phyloP scores from a whole-genome alignment of 2,113 vertebrate genomes.

The Sciurus niger region DNA sequence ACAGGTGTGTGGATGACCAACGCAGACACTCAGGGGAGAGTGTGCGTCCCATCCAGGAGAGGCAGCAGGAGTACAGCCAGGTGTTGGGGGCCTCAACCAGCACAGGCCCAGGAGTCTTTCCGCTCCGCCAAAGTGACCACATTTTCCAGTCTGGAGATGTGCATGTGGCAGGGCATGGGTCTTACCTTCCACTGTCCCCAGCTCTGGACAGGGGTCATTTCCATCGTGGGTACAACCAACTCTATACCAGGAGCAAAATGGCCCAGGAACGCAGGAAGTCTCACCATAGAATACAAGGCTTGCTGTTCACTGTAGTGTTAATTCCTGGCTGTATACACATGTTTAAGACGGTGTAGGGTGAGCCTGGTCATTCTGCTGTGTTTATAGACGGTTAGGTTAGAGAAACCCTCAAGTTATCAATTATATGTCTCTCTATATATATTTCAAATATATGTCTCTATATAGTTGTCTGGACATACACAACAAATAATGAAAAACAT shows the following conservation, averaged over 20 bases:
- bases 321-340: not conserved
- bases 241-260: not conserved
- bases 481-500: not conserved
- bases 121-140: not conserved
- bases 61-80: not conserved
- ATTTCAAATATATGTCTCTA: not conserved
- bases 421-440: too few relatives aligned
- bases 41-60: not conserved
- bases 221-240: not conserved
- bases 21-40: not conserved
- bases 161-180: too few relatives aligned
- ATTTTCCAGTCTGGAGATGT: not conserved
- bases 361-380: not conserved
- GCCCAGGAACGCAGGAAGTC: not conserved
- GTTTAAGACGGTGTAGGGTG: not conserved
- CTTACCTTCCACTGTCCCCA: not conserved
- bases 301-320: not conserved
- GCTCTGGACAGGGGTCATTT: too few relatives aligned
- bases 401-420: not conserved
- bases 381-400: not conserved
- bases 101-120: rapidly evolving
- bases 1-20: not conserved
- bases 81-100: too few relatives aligned
- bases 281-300: too few relatives aligned
- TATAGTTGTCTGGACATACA: not conserved